Evolutionary conservation across 2,797 vertebrate species (phyloP), one percentile per base, ranked within the genome.

Genomic region (Brotula barbata): DNA sequence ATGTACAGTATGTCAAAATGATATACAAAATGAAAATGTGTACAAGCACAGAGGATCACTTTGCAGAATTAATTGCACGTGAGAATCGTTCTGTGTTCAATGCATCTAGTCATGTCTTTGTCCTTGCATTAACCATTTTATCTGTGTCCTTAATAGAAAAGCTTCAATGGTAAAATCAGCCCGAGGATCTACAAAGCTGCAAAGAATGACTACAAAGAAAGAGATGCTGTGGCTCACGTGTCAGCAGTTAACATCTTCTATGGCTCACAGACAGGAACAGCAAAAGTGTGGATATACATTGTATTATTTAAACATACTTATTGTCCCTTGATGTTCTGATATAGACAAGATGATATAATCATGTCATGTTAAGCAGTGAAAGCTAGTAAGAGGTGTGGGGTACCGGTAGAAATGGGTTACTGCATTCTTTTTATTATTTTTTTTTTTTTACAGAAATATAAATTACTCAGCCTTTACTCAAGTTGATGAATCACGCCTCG

Each of bases 221-320:
- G 67, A 44, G 81, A 82, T 15, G 33, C 83, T 13, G 78, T 65
- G 22, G 41, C 85, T 68, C 75, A 80, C 21, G 91, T 97, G 47
- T 90, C 92, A 1, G 90, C 85, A 19, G 92, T 97, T 4, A 95
- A 93, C 84, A 89, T 98, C 72, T 95, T 97, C 73, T 97, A 92
- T 31, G 96, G 94, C 4, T 97, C 95, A 12, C 97, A 99, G 78
- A 98, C 95, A 1, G 95, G 95, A 71, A 98, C 95, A 2, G 95
- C 95, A 50, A 94, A 96, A 93, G 96, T 98, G 34, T 10, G 34
- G 8, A 10, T 36, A 39, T n/a, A 7, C 25, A 28, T 3, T 5
- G 1, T 7, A 8, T 4, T 19, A 19, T 8, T 1, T 31, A 14
- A 43, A 17, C 11, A 10, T 28, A 2, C 6, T 42, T 14, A 14